Evolutionary conservation across 2,888 invertebrate species (phyloP), one percentile per base, ranked within the genome.

Genomic region (Lysandra coridon): DNA sequence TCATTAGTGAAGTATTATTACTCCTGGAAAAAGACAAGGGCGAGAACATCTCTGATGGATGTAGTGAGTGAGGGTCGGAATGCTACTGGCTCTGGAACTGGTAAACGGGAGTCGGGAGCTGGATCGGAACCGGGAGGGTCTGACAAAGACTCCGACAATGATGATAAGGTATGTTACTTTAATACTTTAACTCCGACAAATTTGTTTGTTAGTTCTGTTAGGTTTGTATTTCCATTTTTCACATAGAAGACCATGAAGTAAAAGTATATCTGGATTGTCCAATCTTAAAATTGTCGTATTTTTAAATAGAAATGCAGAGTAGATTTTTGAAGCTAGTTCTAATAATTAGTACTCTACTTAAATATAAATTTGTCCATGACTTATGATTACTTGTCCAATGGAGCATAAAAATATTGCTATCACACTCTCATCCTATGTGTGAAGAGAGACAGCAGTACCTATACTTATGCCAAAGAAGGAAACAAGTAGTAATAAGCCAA

Each of bases 1-100:
- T 98, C 98, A 85, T 95, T 99, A 86, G 99, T 99, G 1, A 99
- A 99, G 92, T 99, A 99, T 90, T 99, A 99, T 92, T 99, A 99
- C 90, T 98, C 98, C 86, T 99, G 99, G 99, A 99, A 99, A 91
- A 99, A 99, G 90, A 98, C 98, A 37, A 95, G 98, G 85, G 97
- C 98, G 85, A 96, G 98, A 80, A 98, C 98, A 79, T 99, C 99
- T 86, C 95, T 99, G 62, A 99, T 99, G 98, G 99, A 99, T 93
- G 93, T 91, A 30, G 96, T 97, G 37, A 96, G 97, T 84, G 97
- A 97, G 84, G 96, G 96, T 73, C 96, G 97, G 74, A 97, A 97
- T 85, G 96, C 97, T 81, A 95, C 96, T 40, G 94, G 95, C 79
- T 95, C 96, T 81, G 96, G 96, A 81, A 95, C 95, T 82, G 95